These are phyloP conservation scores for Cuniculus paca DNA, from an alignment of 2,797 vertebrate genomes.

Conservation along the genomic window DNA sequence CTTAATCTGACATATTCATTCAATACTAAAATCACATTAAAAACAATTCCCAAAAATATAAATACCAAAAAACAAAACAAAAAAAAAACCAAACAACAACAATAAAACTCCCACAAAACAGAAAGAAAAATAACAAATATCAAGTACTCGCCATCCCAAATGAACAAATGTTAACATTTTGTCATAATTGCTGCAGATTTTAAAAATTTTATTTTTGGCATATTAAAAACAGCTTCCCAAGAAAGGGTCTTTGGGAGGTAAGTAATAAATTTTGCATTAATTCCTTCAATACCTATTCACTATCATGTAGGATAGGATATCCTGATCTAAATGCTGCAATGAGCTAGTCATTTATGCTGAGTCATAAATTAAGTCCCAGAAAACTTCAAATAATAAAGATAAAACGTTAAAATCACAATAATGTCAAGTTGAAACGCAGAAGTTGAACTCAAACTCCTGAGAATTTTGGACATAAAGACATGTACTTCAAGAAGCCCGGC, in stretches of 20 bases:
- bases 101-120: too few species aligned
- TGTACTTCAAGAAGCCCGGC: not conserved
- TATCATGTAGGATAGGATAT: not conserved
- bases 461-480: constrained; percentile 30
- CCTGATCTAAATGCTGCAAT: not conserved
- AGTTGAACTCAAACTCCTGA: not conserved
- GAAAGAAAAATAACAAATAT: not conserved
- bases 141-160: not conserved
- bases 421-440: not conserved
- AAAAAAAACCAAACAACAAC: too few species aligned
- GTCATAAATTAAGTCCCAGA: not conserved
- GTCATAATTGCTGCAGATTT: not conserved
- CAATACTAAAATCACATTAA: not conserved
- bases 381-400: not conserved
- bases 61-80: not conserved
- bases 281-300: not conserved
- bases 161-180: not conserved
- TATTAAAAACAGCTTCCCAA: not conserved
- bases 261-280: not conserved
- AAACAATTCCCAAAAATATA: not conserved
- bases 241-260: not conserved
- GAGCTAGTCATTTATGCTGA: not conserved
- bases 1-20: not conserved
- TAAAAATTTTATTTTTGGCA: not conserved
- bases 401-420: not conserved